Evolutionary conservation across 2,888 invertebrate species (phyloP).

Genomic region (Lasioglossum leucozonium): DNA sequence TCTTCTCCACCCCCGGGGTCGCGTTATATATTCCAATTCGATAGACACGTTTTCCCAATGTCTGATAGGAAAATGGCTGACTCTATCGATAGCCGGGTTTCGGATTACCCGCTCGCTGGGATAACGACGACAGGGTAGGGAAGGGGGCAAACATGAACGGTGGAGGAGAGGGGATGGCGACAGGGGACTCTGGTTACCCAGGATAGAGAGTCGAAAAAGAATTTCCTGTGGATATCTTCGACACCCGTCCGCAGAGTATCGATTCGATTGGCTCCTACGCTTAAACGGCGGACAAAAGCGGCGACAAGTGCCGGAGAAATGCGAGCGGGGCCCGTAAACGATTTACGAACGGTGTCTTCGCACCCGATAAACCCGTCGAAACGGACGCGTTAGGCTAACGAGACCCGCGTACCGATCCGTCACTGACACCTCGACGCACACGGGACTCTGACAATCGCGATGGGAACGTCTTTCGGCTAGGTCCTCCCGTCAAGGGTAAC

Average conservation of each 20-base stretch:
- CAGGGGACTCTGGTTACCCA: neutral
- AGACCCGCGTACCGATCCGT: conserved; percentile 27
- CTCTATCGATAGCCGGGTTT: conserved; percentile 65
- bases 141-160: neutral
- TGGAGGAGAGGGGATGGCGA: neutral
- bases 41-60: conserved; percentile 76
- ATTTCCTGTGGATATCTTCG: conserved; percentile 53
- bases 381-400: conserved; percentile 28
- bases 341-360: conserved; percentile 32
- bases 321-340: conserved; percentile 16
- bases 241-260: conserved; percentile 46
- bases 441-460: neutral
- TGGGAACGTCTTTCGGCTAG: neutral
- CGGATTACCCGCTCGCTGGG: conserved; percentile 60
- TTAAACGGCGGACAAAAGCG: conserved; percentile 29
- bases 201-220: conserved; percentile 43
- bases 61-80: conserved; percentile 76
- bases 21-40: conserved; percentile 77
- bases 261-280: conserved; percentile 37
- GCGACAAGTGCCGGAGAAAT: conserved; percentile 11
- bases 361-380: neutral
- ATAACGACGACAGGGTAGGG: conserved; percentile 45
- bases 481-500: neutral
- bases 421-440: conserved; percentile 1
- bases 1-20: conserved; percentile 48